Evolutionary conservation across 2,113 vertebrate genomes (phyloP).

Genomic region (Silurus glanis): DNA sequence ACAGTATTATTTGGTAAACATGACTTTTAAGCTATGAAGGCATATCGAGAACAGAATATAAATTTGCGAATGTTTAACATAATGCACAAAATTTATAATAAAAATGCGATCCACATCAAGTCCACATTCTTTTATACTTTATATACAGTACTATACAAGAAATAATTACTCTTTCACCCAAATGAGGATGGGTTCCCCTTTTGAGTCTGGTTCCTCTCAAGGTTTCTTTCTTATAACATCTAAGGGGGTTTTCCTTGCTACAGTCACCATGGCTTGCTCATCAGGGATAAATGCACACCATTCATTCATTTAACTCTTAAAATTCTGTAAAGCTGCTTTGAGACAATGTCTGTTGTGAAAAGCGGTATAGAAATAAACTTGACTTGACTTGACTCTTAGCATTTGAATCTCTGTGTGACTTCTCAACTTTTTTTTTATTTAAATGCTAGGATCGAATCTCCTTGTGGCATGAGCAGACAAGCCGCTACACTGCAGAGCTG

Average conservation of each 20-base stretch:
- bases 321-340: too few relatives aligned
- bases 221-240: too few relatives aligned
- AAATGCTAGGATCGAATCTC: constrained; percentile 85
- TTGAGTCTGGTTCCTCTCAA: too few relatives aligned
- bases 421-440: not conserved
- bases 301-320: too few relatives aligned
- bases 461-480: constrained; percentile 91
- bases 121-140: not conserved
- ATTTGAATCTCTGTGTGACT: not conserved
- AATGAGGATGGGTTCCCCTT: too few relatives aligned
- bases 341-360: too few relatives aligned
- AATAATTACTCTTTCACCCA: not conserved
- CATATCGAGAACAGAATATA: not conserved
- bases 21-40: constrained; percentile 4
- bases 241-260: too few relatives aligned
- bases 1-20: not conserved
- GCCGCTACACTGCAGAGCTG: constrained; percentile 88
- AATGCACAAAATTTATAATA: not conserved
- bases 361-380: too few relatives aligned
- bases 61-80: constrained; percentile 9
- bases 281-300: too few relatives aligned
- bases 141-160: not conserved
- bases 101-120: too few relatives aligned
- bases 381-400: too few relatives aligned
- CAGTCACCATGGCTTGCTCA: too few relatives aligned